These are phyloP conservation scores for Malurus leucopterus DNA, from an alignment of 2,797 vertebrate species.

Conservation along the genomic window DNA sequence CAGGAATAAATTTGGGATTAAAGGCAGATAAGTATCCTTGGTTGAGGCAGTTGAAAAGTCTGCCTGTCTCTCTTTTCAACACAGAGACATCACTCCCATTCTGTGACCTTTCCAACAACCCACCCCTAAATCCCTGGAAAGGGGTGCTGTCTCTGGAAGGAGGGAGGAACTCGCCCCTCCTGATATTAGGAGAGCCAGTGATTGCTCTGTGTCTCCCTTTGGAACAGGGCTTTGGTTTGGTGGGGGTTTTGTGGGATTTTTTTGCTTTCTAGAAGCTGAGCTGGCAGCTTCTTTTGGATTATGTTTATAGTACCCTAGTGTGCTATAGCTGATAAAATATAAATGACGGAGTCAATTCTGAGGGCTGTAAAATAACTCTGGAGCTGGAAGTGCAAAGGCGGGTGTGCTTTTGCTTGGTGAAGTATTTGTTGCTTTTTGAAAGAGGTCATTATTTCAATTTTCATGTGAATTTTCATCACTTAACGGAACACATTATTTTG, in stretches of 20 bases:
- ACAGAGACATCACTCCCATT: not conserved
- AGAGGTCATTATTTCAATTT: slow-evolving; percentile 46
- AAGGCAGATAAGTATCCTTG: not conserved
- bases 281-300: slow-evolving; percentile 53
- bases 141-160: not conserved
- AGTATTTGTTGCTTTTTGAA: slow-evolving; percentile 44
- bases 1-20: slow-evolving; percentile 34
- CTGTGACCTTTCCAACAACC: not conserved
- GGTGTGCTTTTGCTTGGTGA: slow-evolving; percentile 10
- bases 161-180: not conserved
- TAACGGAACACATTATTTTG: slow-evolving; percentile 21
- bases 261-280: slow-evolving; percentile 36
- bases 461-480: slow-evolving; percentile 48
- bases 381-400: slow-evolving; percentile 8
- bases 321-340: slow-evolving; percentile 56
- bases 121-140: not conserved
- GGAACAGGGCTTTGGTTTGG: not conserved
- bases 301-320: slow-evolving; percentile 51
- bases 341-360: slow-evolving; percentile 31
- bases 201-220: not conserved
- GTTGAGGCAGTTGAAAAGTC: not conserved
- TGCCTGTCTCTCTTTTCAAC: not conserved
- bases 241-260: not conserved
- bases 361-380: slow-evolving; percentile 40
- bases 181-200: not conserved